Evolutionary conservation across 2,113 vertebrate genomes (phyloP).

Genomic region (Microcebus ravelobensis): DNA sequence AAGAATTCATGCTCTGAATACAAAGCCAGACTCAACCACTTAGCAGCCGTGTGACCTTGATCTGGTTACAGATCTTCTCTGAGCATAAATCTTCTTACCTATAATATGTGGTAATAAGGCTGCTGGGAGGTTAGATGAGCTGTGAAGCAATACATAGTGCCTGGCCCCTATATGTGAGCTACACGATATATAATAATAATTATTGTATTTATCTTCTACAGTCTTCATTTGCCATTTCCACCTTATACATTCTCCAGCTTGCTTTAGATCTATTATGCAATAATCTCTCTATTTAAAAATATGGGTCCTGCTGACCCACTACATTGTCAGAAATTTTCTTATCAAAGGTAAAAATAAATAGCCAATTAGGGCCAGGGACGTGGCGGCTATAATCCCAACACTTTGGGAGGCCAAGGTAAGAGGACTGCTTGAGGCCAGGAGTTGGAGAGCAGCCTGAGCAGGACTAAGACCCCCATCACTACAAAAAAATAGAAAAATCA

Average conservation of each 20-base stretch:
- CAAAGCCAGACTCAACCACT: neutral
- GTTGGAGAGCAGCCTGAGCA: too few species aligned
- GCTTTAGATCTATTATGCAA: neutral
- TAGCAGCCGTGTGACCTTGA: neutral
- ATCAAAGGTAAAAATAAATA: constrained; percentile 28
- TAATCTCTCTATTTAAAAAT: neutral
- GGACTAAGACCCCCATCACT: too few species aligned
- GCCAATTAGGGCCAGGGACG: too few species aligned
- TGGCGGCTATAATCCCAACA: too few species aligned
- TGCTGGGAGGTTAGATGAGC: neutral
- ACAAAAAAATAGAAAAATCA: too few species aligned
- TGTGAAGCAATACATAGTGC: neutral
- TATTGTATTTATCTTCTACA: neutral
- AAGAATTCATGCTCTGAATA: neutral
- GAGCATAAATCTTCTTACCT: neutral
- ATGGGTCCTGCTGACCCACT: neutral
- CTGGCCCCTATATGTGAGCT: neutral
- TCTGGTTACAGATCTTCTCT: neutral
- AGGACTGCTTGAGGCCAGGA: too few species aligned
- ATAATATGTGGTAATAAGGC: neutral
- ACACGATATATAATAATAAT: neutral
- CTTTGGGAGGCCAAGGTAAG: too few species aligned
- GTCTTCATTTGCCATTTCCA: neutral
- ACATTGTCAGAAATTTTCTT: neutral
- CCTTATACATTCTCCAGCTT: neutral